phyloP scores from a whole-genome alignment of 1,140 invertebrate genomes.

The Drosophila kanapiae region DNA sequence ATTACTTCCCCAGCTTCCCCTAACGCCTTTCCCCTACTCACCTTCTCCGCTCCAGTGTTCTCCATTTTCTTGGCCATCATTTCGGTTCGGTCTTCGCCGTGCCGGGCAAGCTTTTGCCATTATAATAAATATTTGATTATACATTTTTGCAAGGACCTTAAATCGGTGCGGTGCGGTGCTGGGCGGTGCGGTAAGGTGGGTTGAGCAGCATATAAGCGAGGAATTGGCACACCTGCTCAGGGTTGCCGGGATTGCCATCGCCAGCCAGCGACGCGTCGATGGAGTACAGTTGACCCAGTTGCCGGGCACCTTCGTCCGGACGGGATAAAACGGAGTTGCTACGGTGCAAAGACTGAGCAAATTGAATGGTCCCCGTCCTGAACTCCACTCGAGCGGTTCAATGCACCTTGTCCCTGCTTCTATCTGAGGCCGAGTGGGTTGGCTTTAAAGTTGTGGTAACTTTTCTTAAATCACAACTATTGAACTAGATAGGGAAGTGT shows the following conservation, averaged over 20 bases:
- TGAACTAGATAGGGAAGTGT: too few relatives aligned
- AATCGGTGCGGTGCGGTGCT: constrained; percentile 31
- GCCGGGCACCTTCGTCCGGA: constrained; percentile 17
- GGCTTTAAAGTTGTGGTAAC: background rate
- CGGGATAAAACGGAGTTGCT: constrained; percentile 36
- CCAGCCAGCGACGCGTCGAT: constrained; percentile 21
- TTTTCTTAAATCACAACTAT: background rate
- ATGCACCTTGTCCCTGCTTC: constrained; percentile 51
- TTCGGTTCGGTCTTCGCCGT: constrained; percentile 28
- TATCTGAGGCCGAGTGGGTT: constrained; percentile 7
- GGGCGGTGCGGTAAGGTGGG: constrained; percentile 23
- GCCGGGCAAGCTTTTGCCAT: constrained; percentile 37
- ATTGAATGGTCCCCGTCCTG: constrained; percentile 65
- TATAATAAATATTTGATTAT: constrained; percentile 81
- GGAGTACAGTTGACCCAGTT: constrained; percentile 77
- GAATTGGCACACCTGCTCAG: constrained; percentile 65
- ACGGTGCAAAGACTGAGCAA: constrained; percentile 56
- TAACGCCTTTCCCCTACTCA: background rate
- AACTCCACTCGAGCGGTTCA: constrained; percentile 65
- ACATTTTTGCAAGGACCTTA: constrained; percentile 67
- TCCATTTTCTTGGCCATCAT: constrained; percentile 19
- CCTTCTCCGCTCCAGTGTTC: background rate
- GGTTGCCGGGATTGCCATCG: constrained; percentile 22
- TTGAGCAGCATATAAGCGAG: constrained; percentile 40
- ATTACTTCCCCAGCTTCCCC: constrained; percentile 37